Evolutionary conservation across 2,888 invertebrate genomes (phyloP).

Genomic region (Tiphia femorata): DNA sequence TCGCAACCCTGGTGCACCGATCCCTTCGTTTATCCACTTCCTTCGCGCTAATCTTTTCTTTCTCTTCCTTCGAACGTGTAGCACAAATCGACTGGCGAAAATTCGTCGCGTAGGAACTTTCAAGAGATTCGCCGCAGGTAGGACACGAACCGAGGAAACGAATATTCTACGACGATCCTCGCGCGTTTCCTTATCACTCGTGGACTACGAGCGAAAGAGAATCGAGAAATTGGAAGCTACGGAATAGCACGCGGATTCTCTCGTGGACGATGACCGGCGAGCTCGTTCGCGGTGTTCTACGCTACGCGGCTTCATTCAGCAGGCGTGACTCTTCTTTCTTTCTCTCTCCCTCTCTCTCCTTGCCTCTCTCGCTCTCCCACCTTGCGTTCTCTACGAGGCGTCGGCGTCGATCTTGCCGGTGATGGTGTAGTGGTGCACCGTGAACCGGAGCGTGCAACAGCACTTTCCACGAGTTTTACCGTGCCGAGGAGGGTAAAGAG

Average conservation of each 20-base stretch:
- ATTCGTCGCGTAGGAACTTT: too few relatives aligned
- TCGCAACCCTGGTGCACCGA: not conserved
- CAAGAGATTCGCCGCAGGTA: too few relatives aligned
- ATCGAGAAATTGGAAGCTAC: not conserved
- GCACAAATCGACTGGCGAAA: not conserved
- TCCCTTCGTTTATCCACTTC: not conserved
- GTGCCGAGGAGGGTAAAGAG: too few relatives aligned
- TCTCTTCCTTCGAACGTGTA: too few relatives aligned
- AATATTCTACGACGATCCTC: too few relatives aligned
- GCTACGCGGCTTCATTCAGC: conserved; percentile 21
- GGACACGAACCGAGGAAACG: too few relatives aligned
- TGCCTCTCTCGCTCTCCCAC: conserved; percentile 20
- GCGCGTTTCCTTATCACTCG: too few relatives aligned
- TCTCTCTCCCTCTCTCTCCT: conserved; percentile 14
- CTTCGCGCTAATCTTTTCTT: too few relatives aligned
- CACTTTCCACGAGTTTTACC: conserved; percentile 31
- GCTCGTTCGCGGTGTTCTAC: conserved; percentile 11
- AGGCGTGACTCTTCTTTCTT: conserved; percentile 17
- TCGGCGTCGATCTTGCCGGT: conserved; percentile 5
- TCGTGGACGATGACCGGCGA: conserved; percentile 2
- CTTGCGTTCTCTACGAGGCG: not conserved
- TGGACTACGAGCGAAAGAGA: too few relatives aligned
- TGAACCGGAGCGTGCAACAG: conserved; percentile 44
- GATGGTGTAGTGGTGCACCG: conserved; percentile 24
- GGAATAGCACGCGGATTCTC: not conserved